phyloP scores from a whole-genome alignment of 2,888 invertebrate species.

The Baccha elongata region DNA sequence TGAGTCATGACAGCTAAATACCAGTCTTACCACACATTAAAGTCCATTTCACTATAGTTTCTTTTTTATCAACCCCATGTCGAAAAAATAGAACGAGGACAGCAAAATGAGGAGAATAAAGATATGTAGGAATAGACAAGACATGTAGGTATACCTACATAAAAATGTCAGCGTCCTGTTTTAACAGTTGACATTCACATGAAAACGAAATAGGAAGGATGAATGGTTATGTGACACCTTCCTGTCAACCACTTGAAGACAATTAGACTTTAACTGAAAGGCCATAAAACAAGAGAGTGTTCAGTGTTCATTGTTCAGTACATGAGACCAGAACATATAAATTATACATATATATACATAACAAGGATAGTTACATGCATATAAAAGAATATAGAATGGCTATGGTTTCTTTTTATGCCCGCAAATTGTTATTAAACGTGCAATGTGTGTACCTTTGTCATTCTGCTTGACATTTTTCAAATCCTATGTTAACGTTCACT shows the following conservation, averaged over 20 bases:
- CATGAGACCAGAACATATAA: neutral
- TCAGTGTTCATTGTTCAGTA: neutral
- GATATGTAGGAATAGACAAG: conserved; percentile 19
- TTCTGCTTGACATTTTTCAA: conserved; percentile 31
- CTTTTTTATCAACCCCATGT: conserved; percentile 55
- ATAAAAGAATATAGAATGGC: neutral
- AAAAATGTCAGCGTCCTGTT: conserved; percentile 67
- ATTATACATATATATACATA: neutral
- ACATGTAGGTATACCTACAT: conserved; percentile 60
- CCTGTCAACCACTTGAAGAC: conserved; percentile 72
- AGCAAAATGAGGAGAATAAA: conserved; percentile 3
- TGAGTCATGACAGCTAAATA: conserved; percentile 69
- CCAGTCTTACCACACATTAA: conserved; percentile 72
- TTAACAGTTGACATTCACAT: conserved; percentile 66
- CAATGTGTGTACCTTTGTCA: conserved; percentile 3
- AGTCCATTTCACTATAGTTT: conserved; percentile 54
- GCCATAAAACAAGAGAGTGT: conserved; percentile 43
- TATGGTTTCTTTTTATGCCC: neutral
- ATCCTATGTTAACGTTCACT: conserved; percentile 49
- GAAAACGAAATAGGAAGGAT: conserved; percentile 62
- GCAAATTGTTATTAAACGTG: conserved; percentile 3
- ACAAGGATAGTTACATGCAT: neutral
- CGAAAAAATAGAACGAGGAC: conserved; percentile 48
- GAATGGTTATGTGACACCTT: conserved; percentile 71
- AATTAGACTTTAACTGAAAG: conserved; percentile 61